These are phyloP conservation scores for Gavialis gangeticus DNA, from an alignment of 2,113 vertebrate species.

Conservation along the genomic window DNA sequence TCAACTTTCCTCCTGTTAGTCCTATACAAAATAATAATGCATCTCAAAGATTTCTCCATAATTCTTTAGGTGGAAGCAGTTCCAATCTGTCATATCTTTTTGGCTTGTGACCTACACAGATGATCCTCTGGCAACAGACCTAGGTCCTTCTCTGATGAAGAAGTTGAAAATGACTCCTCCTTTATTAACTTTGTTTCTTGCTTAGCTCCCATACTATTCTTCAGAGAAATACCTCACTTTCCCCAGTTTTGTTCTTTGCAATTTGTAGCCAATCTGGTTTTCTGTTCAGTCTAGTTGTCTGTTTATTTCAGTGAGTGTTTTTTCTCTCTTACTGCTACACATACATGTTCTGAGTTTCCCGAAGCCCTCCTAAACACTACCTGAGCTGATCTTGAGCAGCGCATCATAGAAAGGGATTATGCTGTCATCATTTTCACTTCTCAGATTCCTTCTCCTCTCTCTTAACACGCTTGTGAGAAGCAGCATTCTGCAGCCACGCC, in stretches of 20 bases:
- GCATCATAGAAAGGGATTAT: not conserved
- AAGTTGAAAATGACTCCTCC: not conserved
- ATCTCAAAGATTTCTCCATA: not conserved
- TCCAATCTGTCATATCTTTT: not conserved
- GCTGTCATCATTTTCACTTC: conserved; percentile 13
- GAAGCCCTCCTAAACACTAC: conserved; percentile 29
- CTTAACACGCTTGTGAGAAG: conserved; percentile 33
- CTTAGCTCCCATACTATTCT: conserved; percentile 1
- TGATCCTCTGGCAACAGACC: not conserved
- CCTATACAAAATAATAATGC: fast-evolving
- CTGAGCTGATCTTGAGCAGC: conserved; percentile 47
- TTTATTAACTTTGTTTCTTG: not conserved
- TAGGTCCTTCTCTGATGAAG: not conserved
- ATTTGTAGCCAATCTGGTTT: conserved; percentile 2
- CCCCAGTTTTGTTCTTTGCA: not conserved
- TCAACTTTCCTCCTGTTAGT: not conserved
- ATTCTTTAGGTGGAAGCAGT: not conserved
- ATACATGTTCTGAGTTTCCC: not conserved
- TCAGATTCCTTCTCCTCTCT: conserved; percentile 43
- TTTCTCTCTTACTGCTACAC: not conserved
- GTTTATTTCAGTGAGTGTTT: conserved; percentile 26
- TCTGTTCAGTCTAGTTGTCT: not conserved
- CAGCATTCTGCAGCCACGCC: not conserved
- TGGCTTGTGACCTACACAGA: not conserved
- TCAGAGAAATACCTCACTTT: not conserved